Evolutionary conservation across 2,797 vertebrate genomes (phyloP), one percentile per base, ranked within the genome.

Genomic region (Amniataba percoides): DNA sequence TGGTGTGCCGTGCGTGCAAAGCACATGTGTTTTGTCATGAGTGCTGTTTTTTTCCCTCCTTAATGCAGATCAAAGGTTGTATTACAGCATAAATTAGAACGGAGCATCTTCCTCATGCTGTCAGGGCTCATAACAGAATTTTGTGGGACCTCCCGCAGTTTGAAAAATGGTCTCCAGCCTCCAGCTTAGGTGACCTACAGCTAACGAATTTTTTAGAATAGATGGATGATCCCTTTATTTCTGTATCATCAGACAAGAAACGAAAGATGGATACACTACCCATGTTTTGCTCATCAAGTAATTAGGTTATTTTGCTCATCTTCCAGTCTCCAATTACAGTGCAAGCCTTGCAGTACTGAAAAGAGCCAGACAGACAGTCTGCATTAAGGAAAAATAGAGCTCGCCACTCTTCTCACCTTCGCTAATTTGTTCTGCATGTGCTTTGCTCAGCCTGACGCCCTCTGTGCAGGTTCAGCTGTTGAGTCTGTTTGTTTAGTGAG

Each of bases 281-380:
- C 71, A 46, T 88, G 80, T 86, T 92, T 85, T 82, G 63, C 85
- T 92, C 77, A 81, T 90, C 83, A 80, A 68, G 74, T 82, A 85
- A 91, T 93, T 84, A 73, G 71, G 74, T 81, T 83, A 77, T 87
- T 88, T 76, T 3, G 36, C 69, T 85, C 71, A 70, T 89, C 81
- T 80, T 79, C 74, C 79, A 74, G 66, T 81, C 45, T 93, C 81
- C 9, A n/a, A 72, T 94, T 93, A 84, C 89, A 79, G 75, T 34
- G 23, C 25, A 2, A 72, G 36, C 19, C 8, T 16, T 61, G 36
- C 39, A 69, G 67, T 48, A 43, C 55, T 2, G 1, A 58, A 61
- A 48, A 52, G 56, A 62, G 72, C 10, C 73, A 77, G 87, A 89
- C 85, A 83, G 76, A 31, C 82, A 67, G 84, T 85, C 80, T 84